These are phyloP conservation scores for Drosophila mayri DNA, from an alignment of 1,140 invertebrate genomes.

Conservation along the genomic window DNA sequence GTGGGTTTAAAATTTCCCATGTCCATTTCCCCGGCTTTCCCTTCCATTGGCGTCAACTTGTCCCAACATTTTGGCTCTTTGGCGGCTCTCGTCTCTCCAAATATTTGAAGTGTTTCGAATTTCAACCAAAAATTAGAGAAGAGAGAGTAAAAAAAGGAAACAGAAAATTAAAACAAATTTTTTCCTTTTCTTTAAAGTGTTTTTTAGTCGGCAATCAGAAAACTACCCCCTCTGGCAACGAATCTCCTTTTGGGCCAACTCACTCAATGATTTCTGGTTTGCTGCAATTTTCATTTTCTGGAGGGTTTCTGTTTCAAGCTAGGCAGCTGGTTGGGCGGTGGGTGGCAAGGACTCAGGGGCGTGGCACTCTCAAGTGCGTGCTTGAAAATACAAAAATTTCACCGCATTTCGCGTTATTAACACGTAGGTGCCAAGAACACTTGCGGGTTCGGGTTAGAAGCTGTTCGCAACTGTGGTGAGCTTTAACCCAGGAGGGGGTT, in stretches of 20 bases:
- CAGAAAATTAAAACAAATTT: slow-evolving; percentile 30
- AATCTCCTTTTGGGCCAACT: slow-evolving; percentile 57
- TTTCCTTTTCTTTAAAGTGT: slow-evolving; percentile 47
- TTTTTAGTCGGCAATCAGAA: slow-evolving; percentile 22
- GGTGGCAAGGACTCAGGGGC: slow-evolving; percentile 63
- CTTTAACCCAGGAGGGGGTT: slow-evolving; percentile 8
- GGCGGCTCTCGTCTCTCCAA: slow-evolving; percentile 58
- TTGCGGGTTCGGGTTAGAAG: slow-evolving; percentile 17
- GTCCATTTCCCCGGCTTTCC: slow-evolving; percentile 33
- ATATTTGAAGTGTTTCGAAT: slow-evolving; percentile 82
- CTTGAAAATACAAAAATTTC: slow-evolving; percentile 80
- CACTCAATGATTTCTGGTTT: slow-evolving; percentile 72
- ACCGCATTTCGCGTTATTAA: slow-evolving; percentile 82
- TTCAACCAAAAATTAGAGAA: slow-evolving; percentile 36
- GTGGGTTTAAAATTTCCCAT: slow-evolving; percentile 80
- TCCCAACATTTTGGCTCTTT: slow-evolving; percentile 59
- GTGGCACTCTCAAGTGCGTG: slow-evolving; percentile 65
- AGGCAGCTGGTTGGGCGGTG: slow-evolving; percentile 24
- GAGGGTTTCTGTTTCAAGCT: slow-evolving; percentile 60
- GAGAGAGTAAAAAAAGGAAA: neutral
- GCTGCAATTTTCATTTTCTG: slow-evolving; percentile 41
- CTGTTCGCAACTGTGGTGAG: slow-evolving; percentile 12
- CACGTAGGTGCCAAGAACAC: slow-evolving; percentile 70
- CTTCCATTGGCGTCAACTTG: slow-evolving; percentile 67
- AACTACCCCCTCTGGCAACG: slow-evolving; percentile 13